phyloP scores from a whole-genome alignment of 2,888 invertebrate species.

The Schizotus pectinicornis region DNA sequence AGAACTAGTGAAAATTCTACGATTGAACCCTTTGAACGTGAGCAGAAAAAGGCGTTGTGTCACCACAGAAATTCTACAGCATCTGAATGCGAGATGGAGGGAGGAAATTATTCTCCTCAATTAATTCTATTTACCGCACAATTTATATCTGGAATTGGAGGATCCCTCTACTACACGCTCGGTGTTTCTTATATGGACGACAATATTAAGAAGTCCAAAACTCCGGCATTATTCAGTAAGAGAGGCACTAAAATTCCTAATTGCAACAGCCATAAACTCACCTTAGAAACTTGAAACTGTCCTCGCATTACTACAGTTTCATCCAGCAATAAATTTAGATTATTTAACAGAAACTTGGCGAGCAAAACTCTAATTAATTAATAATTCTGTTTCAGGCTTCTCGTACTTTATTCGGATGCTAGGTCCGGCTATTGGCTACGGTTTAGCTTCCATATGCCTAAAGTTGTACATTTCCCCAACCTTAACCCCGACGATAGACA shows the following conservation, averaged over 20 bases:
- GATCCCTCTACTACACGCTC: slow-evolving; percentile 71
- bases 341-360: background rate
- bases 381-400: slow-evolving; percentile 59
- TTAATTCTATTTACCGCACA: slow-evolving; percentile 70
- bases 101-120: slow-evolving; percentile 67
- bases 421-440: slow-evolving; percentile 73
- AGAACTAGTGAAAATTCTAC: slow-evolving; percentile 60
- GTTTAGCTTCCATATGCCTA: slow-evolving; percentile 68
- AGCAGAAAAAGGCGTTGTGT: slow-evolving; percentile 65
- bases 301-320: too few species aligned
- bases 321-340: background rate
- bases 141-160: slow-evolving; percentile 74
- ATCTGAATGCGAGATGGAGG: slow-evolving; percentile 50
- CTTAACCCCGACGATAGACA: slow-evolving; percentile 68
- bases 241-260: background rate
- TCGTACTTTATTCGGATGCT: slow-evolving; percentile 72
- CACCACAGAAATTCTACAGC: slow-evolving; percentile 46
- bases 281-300: slow-evolving; percentile 2
- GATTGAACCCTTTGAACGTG: slow-evolving; percentile 58
- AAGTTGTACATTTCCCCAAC: slow-evolving; percentile 71
- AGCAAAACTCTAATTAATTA: slow-evolving; percentile 4
- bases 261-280: background rate
- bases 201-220: slow-evolving; percentile 75
- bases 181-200: slow-evolving; percentile 79
- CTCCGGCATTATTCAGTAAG: slow-evolving; percentile 73